These are phyloP conservation scores for Leptatherina wallacei DNA, from an alignment of 2,797 vertebrate species.

Conservation along the genomic window DNA sequence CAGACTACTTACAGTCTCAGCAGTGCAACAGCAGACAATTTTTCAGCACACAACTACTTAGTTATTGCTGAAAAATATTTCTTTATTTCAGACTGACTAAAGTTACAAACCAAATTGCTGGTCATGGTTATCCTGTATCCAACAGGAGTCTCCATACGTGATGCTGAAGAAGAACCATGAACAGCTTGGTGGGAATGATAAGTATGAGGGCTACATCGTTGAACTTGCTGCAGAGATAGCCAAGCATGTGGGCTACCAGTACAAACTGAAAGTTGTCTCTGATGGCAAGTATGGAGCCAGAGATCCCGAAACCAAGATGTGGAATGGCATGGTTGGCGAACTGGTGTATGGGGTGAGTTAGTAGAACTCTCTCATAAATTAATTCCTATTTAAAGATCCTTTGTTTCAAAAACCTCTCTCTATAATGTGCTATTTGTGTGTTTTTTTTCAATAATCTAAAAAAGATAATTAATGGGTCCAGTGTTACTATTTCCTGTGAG, in stretches of 20 bases:
- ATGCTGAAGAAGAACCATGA: slow-evolving; percentile 99
- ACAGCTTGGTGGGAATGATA: slow-evolving; percentile 92
- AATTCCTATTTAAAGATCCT: neutral
- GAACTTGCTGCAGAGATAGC: slow-evolving; percentile 97
- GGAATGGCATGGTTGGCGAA: slow-evolving; percentile 99
- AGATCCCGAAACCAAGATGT: slow-evolving; percentile 94
- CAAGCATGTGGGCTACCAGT: slow-evolving; percentile 96
- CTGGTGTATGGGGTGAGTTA: slow-evolving; percentile 97
- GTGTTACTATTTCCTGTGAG: neutral
- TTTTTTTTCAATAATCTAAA: neutral
- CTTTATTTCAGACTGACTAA: neutral
- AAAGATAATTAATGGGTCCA: neutral
- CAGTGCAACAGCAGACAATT: too few relatives aligned
- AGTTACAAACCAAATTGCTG: neutral
- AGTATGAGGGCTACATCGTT: slow-evolving; percentile 97
- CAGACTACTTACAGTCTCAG: neutral
- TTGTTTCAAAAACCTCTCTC: neutral
- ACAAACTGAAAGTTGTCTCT: slow-evolving; percentile 94
- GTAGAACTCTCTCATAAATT: neutral
- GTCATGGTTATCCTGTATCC: neutral
- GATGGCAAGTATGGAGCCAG: slow-evolving; percentile 96
- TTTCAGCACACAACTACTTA: neutral
- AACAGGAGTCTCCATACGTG: slow-evolving; percentile 96
- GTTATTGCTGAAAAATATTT: slow-evolving; percentile 10
- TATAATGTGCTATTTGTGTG: neutral